These are phyloP conservation scores for Ceraclea dissimilis DNA, from an alignment of 2,888 invertebrate genomes.

Conservation along the genomic window DNA sequence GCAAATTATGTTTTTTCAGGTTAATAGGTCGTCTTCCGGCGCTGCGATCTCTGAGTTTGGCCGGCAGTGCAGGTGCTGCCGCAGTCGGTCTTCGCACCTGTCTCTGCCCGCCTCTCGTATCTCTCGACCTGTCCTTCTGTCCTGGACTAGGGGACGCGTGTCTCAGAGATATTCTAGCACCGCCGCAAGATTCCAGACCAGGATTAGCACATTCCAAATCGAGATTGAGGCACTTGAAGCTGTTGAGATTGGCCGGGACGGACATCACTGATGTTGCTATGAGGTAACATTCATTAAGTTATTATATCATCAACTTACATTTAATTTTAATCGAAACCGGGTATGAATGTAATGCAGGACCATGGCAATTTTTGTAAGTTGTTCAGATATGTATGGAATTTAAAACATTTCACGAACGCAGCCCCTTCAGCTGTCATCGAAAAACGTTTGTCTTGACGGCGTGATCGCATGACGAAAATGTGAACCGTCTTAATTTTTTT, in stretches of 20 bases:
- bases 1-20: conserved; percentile 30
- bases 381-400: no score
- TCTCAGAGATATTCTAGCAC: conserved; percentile 75
- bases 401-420: no score
- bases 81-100: conserved; percentile 75
- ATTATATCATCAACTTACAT: conserved; percentile 29
- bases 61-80: conserved; percentile 68
- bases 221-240: conserved; percentile 67
- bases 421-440: background rate
- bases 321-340: no score
- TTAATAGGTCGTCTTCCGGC: conserved; percentile 79
- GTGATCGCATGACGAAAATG: background rate
- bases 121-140: conserved; percentile 80
- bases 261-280: conserved; percentile 86
- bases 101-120: conserved; percentile 69
- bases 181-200: conserved; percentile 79
- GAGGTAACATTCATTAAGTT: conserved; percentile 30
- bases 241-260: conserved; percentile 74
- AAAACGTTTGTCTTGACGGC: background rate
- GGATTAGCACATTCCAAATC: conserved; percentile 66
- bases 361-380: conserved; percentile 69
- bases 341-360: conserved; percentile 65
- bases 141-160: conserved; percentile 78
- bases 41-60: conserved; percentile 70
- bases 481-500: background rate